Conservation (phyloP, 2,113 vertebrate species). For the Pelusios castaneus region DNA sequence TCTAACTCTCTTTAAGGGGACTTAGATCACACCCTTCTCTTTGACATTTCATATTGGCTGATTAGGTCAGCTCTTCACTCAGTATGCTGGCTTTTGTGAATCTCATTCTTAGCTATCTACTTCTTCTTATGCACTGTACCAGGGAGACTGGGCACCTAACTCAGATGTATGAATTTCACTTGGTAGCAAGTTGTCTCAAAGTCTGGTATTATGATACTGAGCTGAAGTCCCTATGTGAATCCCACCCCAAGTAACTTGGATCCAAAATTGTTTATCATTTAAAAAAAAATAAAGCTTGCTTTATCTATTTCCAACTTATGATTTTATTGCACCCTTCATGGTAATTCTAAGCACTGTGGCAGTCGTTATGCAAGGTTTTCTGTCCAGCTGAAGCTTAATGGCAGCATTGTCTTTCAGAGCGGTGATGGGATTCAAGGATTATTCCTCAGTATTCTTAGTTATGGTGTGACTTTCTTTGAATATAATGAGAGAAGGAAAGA, state of each 20-base stretch:
- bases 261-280: not conserved
- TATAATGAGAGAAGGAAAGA: not conserved
- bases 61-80: not conserved
- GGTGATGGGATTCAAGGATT: not conserved
- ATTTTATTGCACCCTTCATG: not conserved
- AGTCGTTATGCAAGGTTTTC: too few species aligned
- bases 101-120: not conserved
- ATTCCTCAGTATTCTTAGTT: not conserved
- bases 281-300: not conserved
- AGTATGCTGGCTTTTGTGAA: not conserved
- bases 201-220: not conserved
- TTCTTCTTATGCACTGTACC: not conserved
- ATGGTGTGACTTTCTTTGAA: not conserved
- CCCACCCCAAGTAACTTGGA: not conserved
- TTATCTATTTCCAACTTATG: not conserved
- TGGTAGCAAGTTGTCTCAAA: not conserved
- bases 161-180: not conserved
- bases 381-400: not conserved
- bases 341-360: not conserved
- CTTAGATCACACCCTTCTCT: not conserved
- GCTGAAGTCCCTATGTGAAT: not conserved
- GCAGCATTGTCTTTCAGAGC: not conserved
- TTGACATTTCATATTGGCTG: not conserved
- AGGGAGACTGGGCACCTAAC: not conserved
- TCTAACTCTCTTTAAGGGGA: not conserved